Evolutionary conservation across 2,888 invertebrate genomes (phyloP), one percentile per base, ranked within the genome.

Genomic region (Drosophila kanekoi): DNA sequence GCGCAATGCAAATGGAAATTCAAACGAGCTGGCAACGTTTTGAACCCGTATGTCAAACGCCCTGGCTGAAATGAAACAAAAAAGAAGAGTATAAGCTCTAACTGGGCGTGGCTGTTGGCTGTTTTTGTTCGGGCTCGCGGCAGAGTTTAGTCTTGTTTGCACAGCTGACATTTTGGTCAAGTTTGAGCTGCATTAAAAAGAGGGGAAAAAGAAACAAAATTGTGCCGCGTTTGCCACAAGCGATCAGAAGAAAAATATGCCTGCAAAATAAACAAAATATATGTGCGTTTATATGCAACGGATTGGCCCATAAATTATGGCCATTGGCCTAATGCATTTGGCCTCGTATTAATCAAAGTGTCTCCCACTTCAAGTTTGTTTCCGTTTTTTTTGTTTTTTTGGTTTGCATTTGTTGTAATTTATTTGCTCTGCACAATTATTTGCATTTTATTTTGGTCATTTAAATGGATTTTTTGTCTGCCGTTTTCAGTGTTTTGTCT

Each of bases 311-410:
- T 85, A 89, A 85, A 89, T 85, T 87, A 89, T 77, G 54, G 52
- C 54, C 23, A 20, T 56, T 79, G 75, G 81, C 85, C 85, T 85
- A 85, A 85, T 89, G 85, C 78, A 87, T 87, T 89, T 87, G 89
- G 73, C 85, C 85, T 84, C 85, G 69, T 71, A 85, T 85, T 85
- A 87, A 85, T 85, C 85, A 85, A 89, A 79, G 78, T 79, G 74
- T 77, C 72, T 72, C 53, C 73, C 62, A 54, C 53, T 69, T 59
- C 53, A 64, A 81, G 59, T 71, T 62, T 68, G 64, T 62, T 52
- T 59, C 56, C n/a, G n/a, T n/a, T 77, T 72, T 41, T 16, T 66
- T 57, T 49, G 52, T 65, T 79, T 70, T 73, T 52, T 13, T 37
- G 14, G 20, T 41, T 41, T 44, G 56, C 38, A 58, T 44, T 79